phyloP scores from a whole-genome alignment of 2,113 vertebrate species.

The Corydoras sp. region DNA sequence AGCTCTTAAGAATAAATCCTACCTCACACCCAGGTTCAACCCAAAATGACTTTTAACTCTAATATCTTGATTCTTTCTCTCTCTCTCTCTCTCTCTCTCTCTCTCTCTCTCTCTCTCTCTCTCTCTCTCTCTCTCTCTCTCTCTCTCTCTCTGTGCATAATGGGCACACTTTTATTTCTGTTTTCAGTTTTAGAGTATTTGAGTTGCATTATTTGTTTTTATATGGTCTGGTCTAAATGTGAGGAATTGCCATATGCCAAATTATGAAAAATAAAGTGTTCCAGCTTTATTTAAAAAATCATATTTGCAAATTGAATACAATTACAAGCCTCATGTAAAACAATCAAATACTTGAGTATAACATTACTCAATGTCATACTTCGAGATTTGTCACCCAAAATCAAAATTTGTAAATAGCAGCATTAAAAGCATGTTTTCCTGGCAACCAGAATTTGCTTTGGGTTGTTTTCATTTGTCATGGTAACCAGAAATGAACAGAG shows the following conservation, averaged over 20 bases:
- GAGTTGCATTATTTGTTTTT: too few species aligned
- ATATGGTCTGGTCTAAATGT: not conserved
- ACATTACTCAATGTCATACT: constrained; percentile 23
- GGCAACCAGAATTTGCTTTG: constrained; percentile 54
- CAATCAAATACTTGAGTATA: constrained; percentile 11
- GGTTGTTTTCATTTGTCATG: constrained; percentile 50
- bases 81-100: not conserved
- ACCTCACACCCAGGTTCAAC: not conserved
- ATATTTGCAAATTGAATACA: constrained; percentile 17
- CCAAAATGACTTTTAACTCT: not conserved
- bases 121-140: too few species aligned
- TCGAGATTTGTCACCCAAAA: constrained; percentile 25
- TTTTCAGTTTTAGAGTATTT: too few species aligned
- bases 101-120: too few species aligned
- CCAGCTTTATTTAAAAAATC: not conserved
- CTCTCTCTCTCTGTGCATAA: too few species aligned
- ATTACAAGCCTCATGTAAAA: not conserved
- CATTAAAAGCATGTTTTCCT: constrained; percentile 50
- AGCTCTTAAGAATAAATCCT: not conserved
- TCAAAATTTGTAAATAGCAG: constrained; percentile 48
- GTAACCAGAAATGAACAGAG: constrained; percentile 50
- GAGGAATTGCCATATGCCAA: not conserved
- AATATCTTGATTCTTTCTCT: not conserved
- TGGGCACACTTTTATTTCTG: too few species aligned
- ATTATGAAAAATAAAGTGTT: constrained; percentile 3